Conservation (phyloP, 2,113 vertebrate genomes). For the Planiliza haematocheilus region DNA sequence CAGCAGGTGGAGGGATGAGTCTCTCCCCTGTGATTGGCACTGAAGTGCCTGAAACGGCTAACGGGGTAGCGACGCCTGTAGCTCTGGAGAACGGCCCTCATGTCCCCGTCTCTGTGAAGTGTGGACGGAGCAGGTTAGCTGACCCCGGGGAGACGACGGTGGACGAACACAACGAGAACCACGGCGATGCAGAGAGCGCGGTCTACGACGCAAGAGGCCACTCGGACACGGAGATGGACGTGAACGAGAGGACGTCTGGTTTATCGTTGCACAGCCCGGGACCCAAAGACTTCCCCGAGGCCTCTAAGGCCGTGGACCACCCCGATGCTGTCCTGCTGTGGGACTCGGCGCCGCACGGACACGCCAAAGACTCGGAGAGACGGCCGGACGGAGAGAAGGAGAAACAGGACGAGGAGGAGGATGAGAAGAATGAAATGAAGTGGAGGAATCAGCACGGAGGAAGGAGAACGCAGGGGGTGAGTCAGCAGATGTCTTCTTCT, state of each 20-base stretch:
- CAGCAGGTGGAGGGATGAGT: slow-evolving; percentile 86
- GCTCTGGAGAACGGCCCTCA: slow-evolving; percentile 68
- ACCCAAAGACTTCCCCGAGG: slow-evolving; percentile 47
- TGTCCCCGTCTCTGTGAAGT: slow-evolving; percentile 54
- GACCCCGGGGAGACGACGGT: slow-evolving; percentile 46
- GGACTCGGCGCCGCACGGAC: slow-evolving; percentile 45
- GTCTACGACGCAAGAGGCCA: slow-evolving; percentile 30
- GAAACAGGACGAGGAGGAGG: slow-evolving; percentile 71
- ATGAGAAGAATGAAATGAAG: slow-evolving; percentile 73
- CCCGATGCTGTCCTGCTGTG: slow-evolving; percentile 40
- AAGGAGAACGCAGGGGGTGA: slow-evolving; percentile 61
- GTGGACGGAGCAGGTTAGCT: slow-evolving; percentile 49
- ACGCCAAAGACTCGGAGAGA: slow-evolving; percentile 34
- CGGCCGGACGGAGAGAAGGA: slow-evolving; percentile 59
- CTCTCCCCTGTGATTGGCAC: slow-evolving; percentile 82
- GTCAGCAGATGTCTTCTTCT: slow-evolving; percentile 7
- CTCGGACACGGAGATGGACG: slow-evolving; percentile 38
- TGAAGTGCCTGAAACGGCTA: slow-evolving; percentile 80
- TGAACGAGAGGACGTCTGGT: slow-evolving; percentile 34
- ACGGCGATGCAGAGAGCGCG: slow-evolving; percentile 34
- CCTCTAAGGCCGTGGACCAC: slow-evolving; percentile 20
- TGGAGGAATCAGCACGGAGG: slow-evolving; percentile 50
- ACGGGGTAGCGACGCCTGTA: slow-evolving; percentile 69
- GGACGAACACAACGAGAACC: slow-evolving; percentile 54
- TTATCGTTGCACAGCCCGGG: slow-evolving; percentile 42